These are phyloP conservation scores for Narcine bancroftii DNA, from an alignment of 2,113 vertebrate species.

Conservation along the genomic window DNA sequence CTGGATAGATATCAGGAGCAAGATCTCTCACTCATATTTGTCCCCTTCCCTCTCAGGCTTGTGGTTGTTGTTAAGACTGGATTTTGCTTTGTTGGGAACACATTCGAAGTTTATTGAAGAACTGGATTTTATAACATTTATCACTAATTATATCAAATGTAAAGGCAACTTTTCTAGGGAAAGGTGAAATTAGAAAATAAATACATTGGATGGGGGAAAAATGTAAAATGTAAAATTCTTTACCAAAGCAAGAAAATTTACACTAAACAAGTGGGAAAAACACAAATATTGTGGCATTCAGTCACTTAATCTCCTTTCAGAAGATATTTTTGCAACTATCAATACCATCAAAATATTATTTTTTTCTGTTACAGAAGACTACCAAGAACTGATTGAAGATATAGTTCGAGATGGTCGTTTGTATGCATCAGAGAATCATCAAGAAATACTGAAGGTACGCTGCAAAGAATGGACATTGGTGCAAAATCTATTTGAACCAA, in stretches of 20 bases:
- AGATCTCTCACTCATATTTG: not conserved
- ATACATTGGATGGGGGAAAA: not conserved
- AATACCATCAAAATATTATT: slow-evolving; percentile 30
- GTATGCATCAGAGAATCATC: slow-evolving; percentile 96
- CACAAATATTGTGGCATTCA: not conserved
- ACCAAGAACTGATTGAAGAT: slow-evolving; percentile 95
- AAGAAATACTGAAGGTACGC: slow-evolving; percentile 90
- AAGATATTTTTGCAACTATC: not conserved
- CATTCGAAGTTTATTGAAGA: not conserved
- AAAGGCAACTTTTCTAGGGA: not conserved
- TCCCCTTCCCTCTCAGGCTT: not conserved
- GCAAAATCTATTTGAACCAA: not conserved
- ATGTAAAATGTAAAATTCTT: not conserved
- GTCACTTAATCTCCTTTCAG: not conserved
- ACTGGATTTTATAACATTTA: not conserved
- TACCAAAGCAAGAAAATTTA: not conserved
- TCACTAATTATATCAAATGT: not conserved
- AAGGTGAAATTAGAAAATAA: not conserved
- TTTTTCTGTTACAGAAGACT: slow-evolving; percentile 75
- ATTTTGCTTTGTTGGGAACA: not conserved
- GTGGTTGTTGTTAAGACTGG: not conserved
- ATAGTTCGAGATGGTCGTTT: slow-evolving; percentile 93
- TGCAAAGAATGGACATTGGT: not conserved
- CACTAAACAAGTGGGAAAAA: not conserved
- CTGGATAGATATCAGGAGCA: too few relatives aligned